These are phyloP conservation scores for Drosophila meridionalis DNA, from an alignment of 2,888 invertebrate species.

Conservation along the genomic window DNA sequence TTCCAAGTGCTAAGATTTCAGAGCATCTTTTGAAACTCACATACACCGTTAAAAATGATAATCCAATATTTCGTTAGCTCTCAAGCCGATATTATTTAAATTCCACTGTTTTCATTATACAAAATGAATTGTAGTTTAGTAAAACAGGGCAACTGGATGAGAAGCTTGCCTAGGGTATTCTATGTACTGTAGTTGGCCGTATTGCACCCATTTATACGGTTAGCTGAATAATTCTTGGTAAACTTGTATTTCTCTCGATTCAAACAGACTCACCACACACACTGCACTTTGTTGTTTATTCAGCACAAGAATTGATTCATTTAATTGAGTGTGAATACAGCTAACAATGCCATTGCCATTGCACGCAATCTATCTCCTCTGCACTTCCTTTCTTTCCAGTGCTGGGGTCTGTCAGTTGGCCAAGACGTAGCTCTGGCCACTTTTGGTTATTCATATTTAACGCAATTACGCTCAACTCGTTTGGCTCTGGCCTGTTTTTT, in stretches of 20 bases:
- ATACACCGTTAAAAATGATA: too few relatives aligned
- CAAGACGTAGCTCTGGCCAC: background rate
- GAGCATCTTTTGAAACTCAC: background rate
- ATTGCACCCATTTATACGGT: background rate
- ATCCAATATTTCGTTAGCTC: too few relatives aligned
- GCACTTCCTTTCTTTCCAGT: constrained; percentile 20
- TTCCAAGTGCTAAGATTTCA: too few relatives aligned
- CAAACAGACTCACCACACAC: background rate
- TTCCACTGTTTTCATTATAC: too few relatives aligned
- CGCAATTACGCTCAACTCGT: constrained; percentile 25
- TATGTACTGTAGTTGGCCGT: background rate
- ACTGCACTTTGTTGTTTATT: background rate
- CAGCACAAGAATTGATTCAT: constrained; percentile 12
- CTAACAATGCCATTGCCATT: constrained; percentile 29
- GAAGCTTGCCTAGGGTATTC: background rate
- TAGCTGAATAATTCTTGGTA: constrained; percentile 11
- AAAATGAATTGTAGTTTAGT: too few relatives aligned
- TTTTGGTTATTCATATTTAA: constrained; percentile 38
- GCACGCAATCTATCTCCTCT: constrained; percentile 10
- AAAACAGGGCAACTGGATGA: background rate
- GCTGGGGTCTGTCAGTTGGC: constrained; percentile 10
- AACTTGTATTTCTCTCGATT: constrained; percentile 14
- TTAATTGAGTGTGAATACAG: constrained; percentile 11
- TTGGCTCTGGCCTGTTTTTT: constrained; percentile 10
- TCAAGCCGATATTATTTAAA: too few relatives aligned